These are phyloP conservation scores for Drosophila falleni DNA, from an alignment of 2,888 invertebrate species.

Conservation along the genomic window DNA sequence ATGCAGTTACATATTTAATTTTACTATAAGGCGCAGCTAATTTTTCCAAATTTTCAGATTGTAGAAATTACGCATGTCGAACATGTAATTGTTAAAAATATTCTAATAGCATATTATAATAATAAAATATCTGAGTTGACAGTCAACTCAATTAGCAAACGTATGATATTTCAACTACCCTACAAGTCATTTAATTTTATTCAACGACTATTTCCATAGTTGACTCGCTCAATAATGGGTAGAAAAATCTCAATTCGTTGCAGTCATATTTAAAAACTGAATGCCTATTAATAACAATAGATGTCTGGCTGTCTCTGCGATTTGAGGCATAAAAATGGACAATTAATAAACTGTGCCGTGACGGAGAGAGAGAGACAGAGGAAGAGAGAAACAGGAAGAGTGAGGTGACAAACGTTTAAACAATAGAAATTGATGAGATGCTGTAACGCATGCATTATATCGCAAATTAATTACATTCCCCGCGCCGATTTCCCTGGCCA, in stretches of 20 bases:
- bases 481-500: constrained; percentile 49
- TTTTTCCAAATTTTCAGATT: not conserved
- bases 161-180: constrained; percentile 15
- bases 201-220: constrained; percentile 11
- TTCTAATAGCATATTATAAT: not conserved
- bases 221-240: constrained; percentile 3
- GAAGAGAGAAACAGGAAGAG: constrained; percentile 3
- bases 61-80: not conserved
- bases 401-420: constrained; percentile 77
- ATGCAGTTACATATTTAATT: no score
- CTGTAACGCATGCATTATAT: constrained; percentile 79
- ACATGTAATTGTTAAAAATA: not conserved
- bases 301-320: constrained; percentile 55
- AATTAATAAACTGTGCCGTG: constrained; percentile 72
- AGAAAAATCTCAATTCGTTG: constrained; percentile 50
- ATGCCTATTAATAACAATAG: constrained; percentile 71
- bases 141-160: constrained; percentile 42
- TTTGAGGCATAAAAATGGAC: constrained; percentile 62
- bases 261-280: constrained; percentile 56
- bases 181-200: not conserved
- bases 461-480: constrained; percentile 73
- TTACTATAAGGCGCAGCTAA: not conserved
- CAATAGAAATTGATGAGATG: constrained; percentile 79
- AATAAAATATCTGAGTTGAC: constrained; percentile 19
- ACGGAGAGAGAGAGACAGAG: not conserved